These are phyloP conservation scores for Suillia variegata DNA, from an alignment of 2,888 invertebrate genomes.

Conservation along the genomic window DNA sequence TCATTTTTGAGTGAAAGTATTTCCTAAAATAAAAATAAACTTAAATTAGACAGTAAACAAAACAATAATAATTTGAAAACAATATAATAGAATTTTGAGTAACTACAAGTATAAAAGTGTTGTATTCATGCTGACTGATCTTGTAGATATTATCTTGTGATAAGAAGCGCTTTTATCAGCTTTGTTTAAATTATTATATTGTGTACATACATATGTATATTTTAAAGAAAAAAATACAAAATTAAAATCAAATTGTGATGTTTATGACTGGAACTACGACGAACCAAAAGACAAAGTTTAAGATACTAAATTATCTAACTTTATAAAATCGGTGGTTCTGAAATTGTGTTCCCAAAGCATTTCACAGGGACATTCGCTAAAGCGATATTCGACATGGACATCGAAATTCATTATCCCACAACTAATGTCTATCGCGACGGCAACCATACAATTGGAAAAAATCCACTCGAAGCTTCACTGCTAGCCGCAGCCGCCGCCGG, in stretches of 20 bases:
- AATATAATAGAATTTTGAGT: background rate
- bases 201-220: no score
- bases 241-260: slow-evolving; percentile 14
- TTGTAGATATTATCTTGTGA: slow-evolving; percentile 21
- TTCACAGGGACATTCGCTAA: no score
- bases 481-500: slow-evolving; percentile 10
- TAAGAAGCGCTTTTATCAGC: slow-evolving; percentile 22
- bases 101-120: no score
- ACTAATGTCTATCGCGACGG: slow-evolving; percentile 7
- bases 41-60: background rate
- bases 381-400: no score
- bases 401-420: slow-evolving; percentile 27
- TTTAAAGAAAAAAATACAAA: slow-evolving; percentile 16
- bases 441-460: slow-evolving; percentile 8
- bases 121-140: background rate
- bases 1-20: background rate
- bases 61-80: background rate
- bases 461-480: slow-evolving; percentile 26
- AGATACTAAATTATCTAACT: no score
- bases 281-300: no score
- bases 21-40: background rate
- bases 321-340: no score
- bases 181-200: slow-evolving; percentile 4
- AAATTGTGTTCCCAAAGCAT: no score
- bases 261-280: slow-evolving; percentile 14